A percentile compares a stretch with the other conserved stretches of the same genome.
phyloP scores from a whole-genome alignment of 2,888 invertebrate genomes.

The Caradrina clavipalpis region DNA sequence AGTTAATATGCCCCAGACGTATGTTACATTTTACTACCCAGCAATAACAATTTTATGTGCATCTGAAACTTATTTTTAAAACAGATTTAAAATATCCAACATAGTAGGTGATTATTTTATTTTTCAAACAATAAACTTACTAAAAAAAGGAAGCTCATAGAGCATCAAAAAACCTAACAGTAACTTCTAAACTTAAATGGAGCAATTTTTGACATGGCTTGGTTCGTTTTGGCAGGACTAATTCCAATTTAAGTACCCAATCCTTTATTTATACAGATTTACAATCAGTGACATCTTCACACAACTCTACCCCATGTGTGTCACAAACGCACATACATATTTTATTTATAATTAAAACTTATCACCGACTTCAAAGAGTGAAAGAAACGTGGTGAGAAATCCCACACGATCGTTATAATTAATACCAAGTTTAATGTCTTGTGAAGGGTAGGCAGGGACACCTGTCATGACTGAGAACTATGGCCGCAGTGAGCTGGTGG shows the following conservation, averaged over 20 bases:
- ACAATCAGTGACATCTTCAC: background rate
- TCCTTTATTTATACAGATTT: background rate
- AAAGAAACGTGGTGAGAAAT: constrained; percentile 57
- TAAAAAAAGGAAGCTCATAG: no score
- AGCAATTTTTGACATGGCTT: no score
- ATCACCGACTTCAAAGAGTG: constrained; percentile 54
- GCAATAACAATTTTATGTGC: no score
- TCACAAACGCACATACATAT: constrained; percentile 40
- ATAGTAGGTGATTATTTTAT: no score
- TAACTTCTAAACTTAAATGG: no score
- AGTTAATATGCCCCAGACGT: no score
- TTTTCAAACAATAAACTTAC: no score
- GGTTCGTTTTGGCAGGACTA: background rate
- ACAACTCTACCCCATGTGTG: constrained; percentile 41
- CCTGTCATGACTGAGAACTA: constrained; percentile 49
- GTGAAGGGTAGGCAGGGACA: constrained; percentile 45
- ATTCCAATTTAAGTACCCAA: background rate
- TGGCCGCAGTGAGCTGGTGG: constrained; percentile 9
- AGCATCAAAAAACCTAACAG: no score
- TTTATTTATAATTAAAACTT: constrained; percentile 63
- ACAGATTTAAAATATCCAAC: no score
- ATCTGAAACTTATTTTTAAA: no score
- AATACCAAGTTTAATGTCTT: constrained; percentile 49
- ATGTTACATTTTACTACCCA: no score
- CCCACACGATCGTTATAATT: constrained; percentile 58